phyloP scores from a whole-genome alignment of 2,888 invertebrate species.

The Acleris holmiana region DNA sequence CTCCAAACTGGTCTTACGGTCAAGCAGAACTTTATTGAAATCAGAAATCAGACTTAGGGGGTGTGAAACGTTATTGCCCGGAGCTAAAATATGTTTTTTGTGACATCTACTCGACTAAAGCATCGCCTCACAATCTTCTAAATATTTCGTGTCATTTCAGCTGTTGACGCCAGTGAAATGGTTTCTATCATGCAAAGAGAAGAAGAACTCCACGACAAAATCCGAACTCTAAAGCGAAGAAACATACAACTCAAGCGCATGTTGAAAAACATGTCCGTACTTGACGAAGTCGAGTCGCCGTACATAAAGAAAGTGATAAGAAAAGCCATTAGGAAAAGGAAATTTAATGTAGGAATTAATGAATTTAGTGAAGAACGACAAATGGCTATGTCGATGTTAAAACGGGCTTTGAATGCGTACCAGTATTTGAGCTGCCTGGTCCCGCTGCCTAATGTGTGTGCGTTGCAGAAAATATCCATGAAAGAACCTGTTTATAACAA shows the following conservation, averaged over 20 bases:
- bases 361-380: slow-evolving; percentile 27
- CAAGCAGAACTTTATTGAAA: no score
- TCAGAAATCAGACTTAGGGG: no score
- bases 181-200: background rate
- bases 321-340: slow-evolving; percentile 15
- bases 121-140: no score
- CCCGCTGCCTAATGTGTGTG: slow-evolving; percentile 29
- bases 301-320: slow-evolving; percentile 25
- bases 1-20: no score
- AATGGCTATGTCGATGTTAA: slow-evolving; percentile 21
- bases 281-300: slow-evolving; percentile 27
- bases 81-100: no score
- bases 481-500: slow-evolving; percentile 18
- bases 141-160: slow-evolving; percentile 3
- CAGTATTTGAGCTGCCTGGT: slow-evolving; percentile 29
- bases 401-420: slow-evolving; percentile 27
- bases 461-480: slow-evolving; percentile 27
- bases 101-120: no score
- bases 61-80: no score
- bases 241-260: slow-evolving; percentile 31
- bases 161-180: background rate
- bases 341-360: slow-evolving; percentile 19
- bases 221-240: slow-evolving; percentile 15
- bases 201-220: slow-evolving; percentile 15
- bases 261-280: slow-evolving; percentile 19